Evolutionary conservation across 1,140 invertebrate species (phyloP), one percentile per base, ranked within the genome.

Genomic region (Solen grandis): DNA sequence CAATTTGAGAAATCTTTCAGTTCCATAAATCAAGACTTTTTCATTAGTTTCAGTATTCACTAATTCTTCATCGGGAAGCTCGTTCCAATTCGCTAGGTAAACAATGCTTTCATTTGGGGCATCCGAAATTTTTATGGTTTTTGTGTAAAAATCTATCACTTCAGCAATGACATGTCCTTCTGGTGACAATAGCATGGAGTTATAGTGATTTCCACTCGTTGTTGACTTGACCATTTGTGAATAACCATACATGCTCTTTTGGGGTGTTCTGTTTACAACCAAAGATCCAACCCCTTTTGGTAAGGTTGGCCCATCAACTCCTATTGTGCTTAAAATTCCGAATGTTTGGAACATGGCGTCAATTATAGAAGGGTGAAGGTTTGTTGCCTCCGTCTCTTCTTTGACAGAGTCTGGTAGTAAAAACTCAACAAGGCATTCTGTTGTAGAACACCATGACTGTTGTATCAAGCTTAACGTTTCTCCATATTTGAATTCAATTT

Each of bases 261-360:
- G 54, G 13, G 63, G 66, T 8, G 27, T 29, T 52, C 57, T 35
- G 14, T 73, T 70, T 2, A 81, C 22, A 1, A 59, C 16, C 22
- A 86, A 14, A 38, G 35, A 25, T 5, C 41, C 65, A n/a, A 86
- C 36, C 13, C 76, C 72, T 19, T 25, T 60, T 4, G 84, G 84
- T 5, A 86, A 59, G 2, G 69, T 27, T 25, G 63, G n/a, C 31
- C 57, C 33, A 60, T 72, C 54, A 35, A 50, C 27, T 10, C 13
- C 46, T 10, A 36, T 35, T 1, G 31, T 19, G 1, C 62, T 31
- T 8, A 77, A n/a, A 55, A 81, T 52, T 16, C 57, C 85, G 3
- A 57, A 41, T 0, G 83, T 85, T 70, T 88, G 86, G 2, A 87
- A 52, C 74, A 87, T 75, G 14, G 76, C 82, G 81, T 86, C 86